Evolutionary conservation across 2,888 invertebrate species (phyloP), one percentile per base, ranked within the genome.

Genomic region (Sinopyrophorus schimmeli): DNA sequence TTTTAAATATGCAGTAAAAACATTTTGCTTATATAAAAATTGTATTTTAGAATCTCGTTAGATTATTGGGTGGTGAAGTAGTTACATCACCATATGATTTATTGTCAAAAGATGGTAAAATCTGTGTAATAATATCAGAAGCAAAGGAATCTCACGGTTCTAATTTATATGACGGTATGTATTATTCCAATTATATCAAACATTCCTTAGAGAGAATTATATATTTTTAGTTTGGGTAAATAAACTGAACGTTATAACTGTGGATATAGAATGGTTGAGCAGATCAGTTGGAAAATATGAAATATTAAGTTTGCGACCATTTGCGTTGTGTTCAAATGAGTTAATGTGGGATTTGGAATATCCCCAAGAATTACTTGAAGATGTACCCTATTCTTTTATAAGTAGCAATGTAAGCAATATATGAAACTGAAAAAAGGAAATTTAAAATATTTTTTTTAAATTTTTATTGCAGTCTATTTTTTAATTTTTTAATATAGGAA

Each of bases 201-300:
- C 5, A 6, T 20, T 12, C 21, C 3, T 10, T 16, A 6, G n/a
- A 6, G 32, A 9, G 3, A 20, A 10, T 38, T 35, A 14, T 6
- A 31, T 15, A 10, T 21, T 66, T 65, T 32, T 43, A 73, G 73
- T 46, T n/a, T 72, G 69, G 68, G 49, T 68, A 27, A 64, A 69
- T 47, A 54, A 37, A 26, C 64, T 66, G 26, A 63, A 64, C 57
- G 62, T 67, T 3, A 58, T 66, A 2, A 70, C 72, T 2, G 71
- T 74, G 2, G 72, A 74, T 43, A 52, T 73, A 5, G 71, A 73
- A 57, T 74, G 74, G 74, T 54, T 74, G 15, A 68, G 67, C 47
- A 59, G 61, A 42, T 70, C 69, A 2, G 66, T 74, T 3, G 70
- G 69, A 1, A 68, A 71, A 38, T 73, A 70, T 46, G 60, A 68